Evolutionary conservation across 2,113 vertebrate genomes (phyloP).

Genomic region (Plotosus lineatus): DNA sequence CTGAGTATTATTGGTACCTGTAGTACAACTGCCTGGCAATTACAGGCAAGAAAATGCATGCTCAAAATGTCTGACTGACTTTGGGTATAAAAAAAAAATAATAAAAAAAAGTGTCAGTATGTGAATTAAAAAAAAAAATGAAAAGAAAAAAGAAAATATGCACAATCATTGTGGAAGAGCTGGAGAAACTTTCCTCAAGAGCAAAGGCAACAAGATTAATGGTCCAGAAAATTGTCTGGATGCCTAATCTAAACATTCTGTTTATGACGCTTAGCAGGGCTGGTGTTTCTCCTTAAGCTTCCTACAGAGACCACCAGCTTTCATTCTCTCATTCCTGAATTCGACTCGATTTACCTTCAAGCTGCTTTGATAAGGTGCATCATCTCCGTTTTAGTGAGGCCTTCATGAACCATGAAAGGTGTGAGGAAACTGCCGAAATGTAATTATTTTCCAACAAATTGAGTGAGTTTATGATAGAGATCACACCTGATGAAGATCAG

Average conservation of each 20-base stretch:
- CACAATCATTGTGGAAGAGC: background rate
- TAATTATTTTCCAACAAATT: slow-evolving; percentile 21
- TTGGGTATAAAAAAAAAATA: background rate
- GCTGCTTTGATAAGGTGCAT: slow-evolving; percentile 20
- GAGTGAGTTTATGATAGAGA: slow-evolving; percentile 20
- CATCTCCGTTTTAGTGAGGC: background rate
- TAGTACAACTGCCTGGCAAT: slow-evolving; percentile 36
- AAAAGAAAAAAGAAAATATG: background rate
- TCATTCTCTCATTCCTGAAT: slow-evolving; percentile 18
- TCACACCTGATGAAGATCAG: slow-evolving; percentile 9
- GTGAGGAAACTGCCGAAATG: slow-evolving; percentile 1
- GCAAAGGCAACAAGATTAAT: slow-evolving; percentile 28
- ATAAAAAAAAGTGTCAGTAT: background rate
- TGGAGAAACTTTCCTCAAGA: slow-evolving; percentile 14
- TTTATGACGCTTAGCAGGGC: slow-evolving; percentile 27
- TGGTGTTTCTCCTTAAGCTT: slow-evolving; percentile 15
- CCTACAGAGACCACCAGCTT: slow-evolving; percentile 25
- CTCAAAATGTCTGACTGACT: slow-evolving; percentile 10
- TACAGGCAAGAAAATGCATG: slow-evolving; percentile 3
- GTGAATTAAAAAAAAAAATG: background rate
- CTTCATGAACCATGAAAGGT: background rate
- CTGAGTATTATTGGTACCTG: slow-evolving; percentile 30
- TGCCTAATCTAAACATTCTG: slow-evolving; percentile 41
- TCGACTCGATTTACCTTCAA: slow-evolving; percentile 27
- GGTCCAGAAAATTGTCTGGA: slow-evolving; percentile 28